These are phyloP conservation scores for Ferdinandea cuprea DNA, from an alignment of 2,888 invertebrate species.

Conservation along the genomic window DNA sequence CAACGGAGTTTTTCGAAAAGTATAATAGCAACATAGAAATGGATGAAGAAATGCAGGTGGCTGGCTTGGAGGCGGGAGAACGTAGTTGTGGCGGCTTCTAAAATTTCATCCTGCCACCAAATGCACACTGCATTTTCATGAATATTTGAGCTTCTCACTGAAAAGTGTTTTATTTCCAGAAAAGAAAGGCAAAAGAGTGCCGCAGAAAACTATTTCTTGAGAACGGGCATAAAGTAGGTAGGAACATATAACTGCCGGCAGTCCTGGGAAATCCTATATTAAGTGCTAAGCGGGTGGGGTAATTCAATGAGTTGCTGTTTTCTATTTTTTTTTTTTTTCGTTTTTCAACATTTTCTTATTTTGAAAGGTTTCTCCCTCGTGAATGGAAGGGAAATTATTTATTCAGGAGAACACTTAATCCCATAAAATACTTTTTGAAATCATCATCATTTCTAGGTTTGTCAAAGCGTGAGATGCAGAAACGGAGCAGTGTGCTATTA, in stretches of 20 bases:
- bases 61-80: too few species aligned
- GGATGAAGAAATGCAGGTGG: background rate
- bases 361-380: constrained; percentile 29
- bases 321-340: constrained; percentile 7
- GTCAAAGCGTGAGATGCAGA: constrained; percentile 1
- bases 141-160: constrained; percentile 65
- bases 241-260: constrained; percentile 28
- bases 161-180: constrained; percentile 59
- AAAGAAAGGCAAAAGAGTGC: constrained; percentile 12
- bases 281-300: constrained; percentile 36
- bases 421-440: constrained; percentile 52
- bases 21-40: constrained; percentile 19
- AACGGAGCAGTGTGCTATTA: constrained; percentile 17
- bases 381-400: constrained; percentile 70
- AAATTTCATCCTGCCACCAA: constrained; percentile 27
- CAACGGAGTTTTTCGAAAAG: constrained; percentile 16
- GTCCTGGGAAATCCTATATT: constrained; percentile 34
- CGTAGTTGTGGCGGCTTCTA: constrained; percentile 45
- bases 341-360: background rate
- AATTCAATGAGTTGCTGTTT: constrained; percentile 61
- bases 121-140: constrained; percentile 70
- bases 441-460: constrained; percentile 15
- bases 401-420: constrained; percentile 70
- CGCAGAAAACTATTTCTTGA: constrained; percentile 17
- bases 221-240: constrained; percentile 1